Evolutionary conservation across 2,888 invertebrate genomes (phyloP).

Genomic region (Dorcus parallelipipedus): DNA sequence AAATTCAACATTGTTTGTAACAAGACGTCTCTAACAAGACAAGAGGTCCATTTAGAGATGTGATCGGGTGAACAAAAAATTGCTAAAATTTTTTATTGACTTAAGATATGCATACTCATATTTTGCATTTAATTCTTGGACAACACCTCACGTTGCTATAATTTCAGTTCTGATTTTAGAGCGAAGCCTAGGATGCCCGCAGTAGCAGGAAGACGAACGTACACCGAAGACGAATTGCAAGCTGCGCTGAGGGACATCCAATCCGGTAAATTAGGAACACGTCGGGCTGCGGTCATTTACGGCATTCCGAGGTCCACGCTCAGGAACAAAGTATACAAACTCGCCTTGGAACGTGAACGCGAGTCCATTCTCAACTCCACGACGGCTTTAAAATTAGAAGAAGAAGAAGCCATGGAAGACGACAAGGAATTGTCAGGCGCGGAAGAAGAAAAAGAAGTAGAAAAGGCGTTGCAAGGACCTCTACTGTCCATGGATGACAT

Average conservation of each 20-base stretch:
- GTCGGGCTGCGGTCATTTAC: constrained; percentile 92
- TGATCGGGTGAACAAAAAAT: no score
- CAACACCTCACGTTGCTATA: constrained; percentile 34
- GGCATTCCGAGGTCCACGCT: constrained; percentile 95
- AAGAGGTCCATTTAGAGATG: no score
- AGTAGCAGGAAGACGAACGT: constrained; percentile 70
- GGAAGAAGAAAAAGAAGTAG: constrained; percentile 60
- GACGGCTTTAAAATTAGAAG: constrained; percentile 43
- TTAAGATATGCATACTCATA: no score
- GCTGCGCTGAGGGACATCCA: constrained; percentile 93
- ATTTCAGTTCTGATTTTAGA: constrained; percentile 57
- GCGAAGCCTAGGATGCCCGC: constrained; percentile 66
- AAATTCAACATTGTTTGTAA: no score
- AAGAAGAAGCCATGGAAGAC: constrained; percentile 56
- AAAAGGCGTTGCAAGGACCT: constrained; percentile 56
- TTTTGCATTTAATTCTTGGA: background rate
- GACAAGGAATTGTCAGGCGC: constrained; percentile 58
- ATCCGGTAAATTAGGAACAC: constrained; percentile 86
- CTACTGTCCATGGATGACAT: constrained; percentile 59
- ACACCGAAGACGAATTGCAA: constrained; percentile 94
- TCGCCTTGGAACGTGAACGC: constrained; percentile 68
- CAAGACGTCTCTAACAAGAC: no score
- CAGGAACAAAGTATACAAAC: constrained; percentile 90
- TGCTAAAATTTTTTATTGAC: no score
- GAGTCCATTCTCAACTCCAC: constrained; percentile 57